Base-by-base conservation (phyloP, 2,888 invertebrate species). In the Byasa hedistus region DNA sequence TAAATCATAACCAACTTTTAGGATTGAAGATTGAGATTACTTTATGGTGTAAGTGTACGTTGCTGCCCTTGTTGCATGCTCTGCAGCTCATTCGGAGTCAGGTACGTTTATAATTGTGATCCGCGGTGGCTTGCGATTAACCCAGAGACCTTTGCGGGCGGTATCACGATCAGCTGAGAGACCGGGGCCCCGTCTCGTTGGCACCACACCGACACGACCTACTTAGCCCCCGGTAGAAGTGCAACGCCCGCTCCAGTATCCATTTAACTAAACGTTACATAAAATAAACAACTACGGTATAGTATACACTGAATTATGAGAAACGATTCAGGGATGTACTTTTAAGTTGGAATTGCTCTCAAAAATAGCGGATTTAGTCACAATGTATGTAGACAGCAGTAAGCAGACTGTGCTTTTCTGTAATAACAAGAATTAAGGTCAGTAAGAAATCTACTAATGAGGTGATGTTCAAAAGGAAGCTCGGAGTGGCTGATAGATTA, bases 71-170 rank as follows among this genome's bases (percentile, higher is more conserved):
- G 4, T 7, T 19, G n/a, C 5, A 5, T 19, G 19, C 19, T 48
- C 3, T 48, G 48, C 19, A 12, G 48, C 48, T 48, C 2, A 59
- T 23, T 55, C 51, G 52, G 54, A 27, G 52, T 55, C 36, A 56
- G 60, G 60, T 55, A 65, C 48, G 44, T 60, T 17, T 48, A 65
- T 57, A 57, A 65, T 65, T n/a, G 32, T 22, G 59, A 24, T 56
- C 21, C 39, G 24, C 24, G 74, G 75, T 75, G 73, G 71, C 71
- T 72, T 77, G 75, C 81, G 75, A 84, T 85, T 88, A 86, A 87
- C 89, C 87, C 74, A 85, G 77, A 89, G 87, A 89, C 89, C 89
- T 89, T 88, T 89, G 80, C 76, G 77, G 78, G 77, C 75, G 77
- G 75, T 83, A 84, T 83, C 83, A 80, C 82, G 85, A 85, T 85